phyloP scores from a whole-genome alignment of 2,888 invertebrate genomes.

The Lacanobia oleracea region DNA sequence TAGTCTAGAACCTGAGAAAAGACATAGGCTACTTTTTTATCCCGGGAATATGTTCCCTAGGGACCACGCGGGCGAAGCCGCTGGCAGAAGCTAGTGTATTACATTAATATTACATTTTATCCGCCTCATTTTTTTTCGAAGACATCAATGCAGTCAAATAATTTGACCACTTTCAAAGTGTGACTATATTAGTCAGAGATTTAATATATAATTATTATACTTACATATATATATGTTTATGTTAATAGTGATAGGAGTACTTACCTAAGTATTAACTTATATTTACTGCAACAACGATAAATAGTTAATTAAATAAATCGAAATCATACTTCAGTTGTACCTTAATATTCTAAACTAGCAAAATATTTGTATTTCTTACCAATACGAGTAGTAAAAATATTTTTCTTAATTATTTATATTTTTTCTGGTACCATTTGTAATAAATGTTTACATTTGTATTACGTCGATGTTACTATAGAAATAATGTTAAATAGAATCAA shows the following conservation, averaged over 20 bases:
- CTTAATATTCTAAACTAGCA: constrained; percentile 14
- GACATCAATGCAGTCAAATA: constrained; percentile 38
- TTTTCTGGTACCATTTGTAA: constrained; percentile 3
- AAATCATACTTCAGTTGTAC: constrained; percentile 18
- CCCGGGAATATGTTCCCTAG: too few relatives aligned
- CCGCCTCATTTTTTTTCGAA: constrained; percentile 40
- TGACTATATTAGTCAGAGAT: constrained; percentile 41
- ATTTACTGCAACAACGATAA: constrained; percentile 44
- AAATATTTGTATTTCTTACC: constrained; percentile 9
- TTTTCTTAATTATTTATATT: constrained; percentile 2
- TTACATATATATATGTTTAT: constrained; percentile 33
- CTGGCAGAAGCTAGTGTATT: too few relatives aligned
- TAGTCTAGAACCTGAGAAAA: too few relatives aligned
- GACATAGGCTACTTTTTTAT: too few relatives aligned
- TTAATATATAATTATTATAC: too few relatives aligned
- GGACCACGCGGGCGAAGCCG: too few relatives aligned
- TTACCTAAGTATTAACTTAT: constrained; percentile 45
- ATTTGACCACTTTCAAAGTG: constrained; percentile 11
- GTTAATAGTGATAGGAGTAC: constrained; percentile 33
- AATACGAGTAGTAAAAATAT: background rate
- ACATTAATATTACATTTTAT: background rate
- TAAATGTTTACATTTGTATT: constrained; percentile 13
- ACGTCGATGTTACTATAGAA: background rate
- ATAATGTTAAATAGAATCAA: constrained; percentile 18
- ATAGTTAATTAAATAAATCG: constrained; percentile 28